Evolutionary conservation across 2,888 invertebrate genomes (phyloP).

Genomic region (Andrena trimmerana): DNA sequence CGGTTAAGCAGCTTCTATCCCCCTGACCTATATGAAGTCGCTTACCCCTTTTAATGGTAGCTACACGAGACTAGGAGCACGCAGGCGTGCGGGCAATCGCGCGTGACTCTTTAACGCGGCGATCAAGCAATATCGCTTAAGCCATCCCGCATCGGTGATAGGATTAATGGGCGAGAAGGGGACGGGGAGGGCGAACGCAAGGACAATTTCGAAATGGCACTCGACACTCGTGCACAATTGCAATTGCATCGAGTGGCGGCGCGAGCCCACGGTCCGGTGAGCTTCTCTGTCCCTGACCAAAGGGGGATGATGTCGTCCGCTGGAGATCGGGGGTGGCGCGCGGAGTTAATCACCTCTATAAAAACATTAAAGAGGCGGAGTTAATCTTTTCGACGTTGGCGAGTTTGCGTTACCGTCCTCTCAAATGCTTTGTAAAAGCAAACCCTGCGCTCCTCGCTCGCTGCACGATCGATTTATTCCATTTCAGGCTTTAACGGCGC

Average conservation of each 20-base stretch:
- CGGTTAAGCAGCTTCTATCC: conserved; percentile 2
- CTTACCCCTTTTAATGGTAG: not conserved
- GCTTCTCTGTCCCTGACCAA: conserved; percentile 29
- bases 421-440: conserved; percentile 58
- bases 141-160: conserved; percentile 57
- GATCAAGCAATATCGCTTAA: conserved; percentile 73
- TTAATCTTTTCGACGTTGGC: conserved; percentile 57
- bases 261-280: conserved; percentile 57
- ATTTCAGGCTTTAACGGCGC: conserved; percentile 10
- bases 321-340: conserved; percentile 29
- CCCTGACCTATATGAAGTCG: not conserved
- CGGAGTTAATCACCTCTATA: conserved; percentile 60
- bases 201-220: conserved; percentile 72
- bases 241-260: conserved; percentile 74
- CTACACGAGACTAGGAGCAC: conserved; percentile 1
- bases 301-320: conserved; percentile 42
- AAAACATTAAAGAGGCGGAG: conserved; percentile 62
- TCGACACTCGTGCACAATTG: conserved; percentile 69
- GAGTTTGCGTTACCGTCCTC: conserved; percentile 48
- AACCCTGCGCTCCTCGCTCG: not conserved
- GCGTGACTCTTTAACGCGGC: conserved; percentile 70
- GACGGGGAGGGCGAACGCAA: conserved; percentile 43
- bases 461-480: conserved; percentile 28
- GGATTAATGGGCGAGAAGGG: conserved; percentile 64
- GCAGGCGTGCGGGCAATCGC: conserved; percentile 47